Percentiles rank a stretch among this genome's conserved stretches.
Conservation (phyloP, 1,140 invertebrate genomes). For the Pogonomyrmex barbatus region DNA sequence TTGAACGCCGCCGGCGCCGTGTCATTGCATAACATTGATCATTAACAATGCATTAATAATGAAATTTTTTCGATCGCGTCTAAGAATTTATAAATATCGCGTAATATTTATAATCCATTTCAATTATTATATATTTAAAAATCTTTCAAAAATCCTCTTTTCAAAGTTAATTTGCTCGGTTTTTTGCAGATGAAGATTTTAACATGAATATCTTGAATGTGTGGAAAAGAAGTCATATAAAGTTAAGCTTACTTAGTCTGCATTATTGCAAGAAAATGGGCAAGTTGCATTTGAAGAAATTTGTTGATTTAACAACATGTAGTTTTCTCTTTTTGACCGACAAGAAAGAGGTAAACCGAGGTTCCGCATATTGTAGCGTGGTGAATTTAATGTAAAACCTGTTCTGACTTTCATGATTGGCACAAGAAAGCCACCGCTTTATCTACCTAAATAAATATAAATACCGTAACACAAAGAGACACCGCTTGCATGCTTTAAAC, state of each 20-base stretch:
- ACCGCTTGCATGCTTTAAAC: not conserved
- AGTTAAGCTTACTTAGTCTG: not conserved
- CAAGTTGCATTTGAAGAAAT: constrained; percentile 11
- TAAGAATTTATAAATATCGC: not conserved
- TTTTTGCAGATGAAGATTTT: no score
- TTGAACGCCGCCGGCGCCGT: constrained; percentile 53
- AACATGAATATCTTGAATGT: not conserved
- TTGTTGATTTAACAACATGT: constrained; percentile 13
- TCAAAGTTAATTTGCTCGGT: not conserved
- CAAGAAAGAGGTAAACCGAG: constrained; percentile 10
- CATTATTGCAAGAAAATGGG: not conserved
- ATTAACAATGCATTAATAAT: constrained; percentile 7
- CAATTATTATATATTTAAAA: not conserved
- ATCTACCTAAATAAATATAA: constrained; percentile 19
- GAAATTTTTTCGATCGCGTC: not conserved
- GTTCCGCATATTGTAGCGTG: constrained; percentile 23
- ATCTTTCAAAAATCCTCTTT: not conserved
- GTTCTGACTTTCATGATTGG: constrained; percentile 67
- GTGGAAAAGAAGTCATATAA: not conserved
- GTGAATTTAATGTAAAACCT: constrained; percentile 66
- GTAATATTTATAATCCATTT: not conserved
- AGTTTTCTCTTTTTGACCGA: constrained; percentile 16
- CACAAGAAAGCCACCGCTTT: constrained; percentile 9
- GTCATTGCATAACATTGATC: constrained; percentile 31
- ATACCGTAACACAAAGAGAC: not conserved